phyloP scores from a whole-genome alignment of 2,888 invertebrate species.

The Troides oblongomaculatus region DNA sequence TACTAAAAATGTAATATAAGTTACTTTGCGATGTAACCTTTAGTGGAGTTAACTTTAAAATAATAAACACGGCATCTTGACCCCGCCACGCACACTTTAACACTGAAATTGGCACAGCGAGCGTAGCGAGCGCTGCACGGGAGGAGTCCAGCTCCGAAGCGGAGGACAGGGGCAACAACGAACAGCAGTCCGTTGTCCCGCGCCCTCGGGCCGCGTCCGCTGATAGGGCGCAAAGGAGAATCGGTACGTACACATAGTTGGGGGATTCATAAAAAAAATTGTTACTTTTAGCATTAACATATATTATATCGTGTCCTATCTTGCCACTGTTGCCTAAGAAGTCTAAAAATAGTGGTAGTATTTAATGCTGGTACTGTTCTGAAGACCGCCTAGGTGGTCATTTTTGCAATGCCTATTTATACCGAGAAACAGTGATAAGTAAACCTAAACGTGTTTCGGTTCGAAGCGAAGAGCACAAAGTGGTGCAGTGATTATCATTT shows the following conservation, averaged over 20 bases:
- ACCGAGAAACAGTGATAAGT: too few relatives aligned
- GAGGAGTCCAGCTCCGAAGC: constrained; percentile 91
- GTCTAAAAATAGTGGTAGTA: too few relatives aligned
- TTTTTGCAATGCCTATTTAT: too few relatives aligned
- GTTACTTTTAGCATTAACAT: too few relatives aligned
- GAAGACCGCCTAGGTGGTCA: too few relatives aligned
- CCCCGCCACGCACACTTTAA: constrained; percentile 34
- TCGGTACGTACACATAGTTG: constrained; percentile 49
- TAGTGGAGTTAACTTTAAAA: constrained; percentile 29
- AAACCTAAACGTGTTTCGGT: too few relatives aligned
- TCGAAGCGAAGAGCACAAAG: too few relatives aligned
- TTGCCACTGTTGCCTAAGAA: too few relatives aligned
- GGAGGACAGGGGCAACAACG: constrained; percentile 56
- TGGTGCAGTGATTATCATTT: too few relatives aligned
- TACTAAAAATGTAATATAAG: not conserved
- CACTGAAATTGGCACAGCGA: constrained; percentile 69
- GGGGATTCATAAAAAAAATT: too few relatives aligned
- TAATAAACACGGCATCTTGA: constrained; percentile 32
- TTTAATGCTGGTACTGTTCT: too few relatives aligned
- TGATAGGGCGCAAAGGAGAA: constrained; percentile 71
- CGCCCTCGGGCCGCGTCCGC: constrained; percentile 83
- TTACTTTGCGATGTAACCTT: not conserved
- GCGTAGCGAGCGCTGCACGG: constrained; percentile 84
- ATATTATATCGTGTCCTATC: too few relatives aligned
- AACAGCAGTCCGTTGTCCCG: constrained; percentile 82